A percentile compares a stretch with the other conserved stretches of the same genome.
phyloP scores from a whole-genome alignment of 2,888 invertebrate genomes.

The Lithophane ornitopus region DNA sequence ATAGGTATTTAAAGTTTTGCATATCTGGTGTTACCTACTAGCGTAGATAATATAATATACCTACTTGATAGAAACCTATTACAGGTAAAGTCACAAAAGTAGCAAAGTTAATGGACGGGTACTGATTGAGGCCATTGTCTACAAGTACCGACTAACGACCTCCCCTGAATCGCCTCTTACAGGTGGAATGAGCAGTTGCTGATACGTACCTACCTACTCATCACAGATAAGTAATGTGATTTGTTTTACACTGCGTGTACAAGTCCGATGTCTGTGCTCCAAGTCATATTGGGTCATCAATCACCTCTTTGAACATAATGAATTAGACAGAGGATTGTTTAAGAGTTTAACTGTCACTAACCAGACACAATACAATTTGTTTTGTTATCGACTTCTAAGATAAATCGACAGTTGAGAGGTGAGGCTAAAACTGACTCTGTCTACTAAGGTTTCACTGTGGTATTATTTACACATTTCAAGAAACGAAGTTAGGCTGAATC shows the following conservation, averaged over 20 bases:
- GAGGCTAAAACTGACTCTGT: not conserved
- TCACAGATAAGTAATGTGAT: not conserved
- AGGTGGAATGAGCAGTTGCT: constrained; percentile 6
- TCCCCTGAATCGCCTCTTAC: not conserved
- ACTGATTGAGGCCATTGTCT: constrained; percentile 40
- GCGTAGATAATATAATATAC: too few species aligned
- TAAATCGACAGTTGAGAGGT: too few species aligned
- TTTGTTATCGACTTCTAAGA: too few species aligned
- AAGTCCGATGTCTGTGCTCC: not conserved
- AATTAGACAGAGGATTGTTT: not conserved
- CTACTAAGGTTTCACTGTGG: not conserved
- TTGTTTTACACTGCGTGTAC: not conserved
- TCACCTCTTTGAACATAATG: not conserved
- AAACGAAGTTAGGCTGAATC: not conserved
- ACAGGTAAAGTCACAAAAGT: constrained; percentile 1
- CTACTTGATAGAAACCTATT: too few species aligned
- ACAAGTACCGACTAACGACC: constrained; percentile 28
- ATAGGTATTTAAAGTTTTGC: not conserved
- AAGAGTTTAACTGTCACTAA: too few species aligned
- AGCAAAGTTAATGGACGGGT: constrained; percentile 6
- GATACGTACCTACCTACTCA: constrained; percentile 1
- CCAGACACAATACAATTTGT: too few species aligned
- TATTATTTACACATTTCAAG: not conserved
- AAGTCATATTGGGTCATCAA: not conserved
- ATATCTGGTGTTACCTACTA: not conserved